Conservation (phyloP, 2,888 invertebrate species). For the Holacanthella duospinosa region DNA sequence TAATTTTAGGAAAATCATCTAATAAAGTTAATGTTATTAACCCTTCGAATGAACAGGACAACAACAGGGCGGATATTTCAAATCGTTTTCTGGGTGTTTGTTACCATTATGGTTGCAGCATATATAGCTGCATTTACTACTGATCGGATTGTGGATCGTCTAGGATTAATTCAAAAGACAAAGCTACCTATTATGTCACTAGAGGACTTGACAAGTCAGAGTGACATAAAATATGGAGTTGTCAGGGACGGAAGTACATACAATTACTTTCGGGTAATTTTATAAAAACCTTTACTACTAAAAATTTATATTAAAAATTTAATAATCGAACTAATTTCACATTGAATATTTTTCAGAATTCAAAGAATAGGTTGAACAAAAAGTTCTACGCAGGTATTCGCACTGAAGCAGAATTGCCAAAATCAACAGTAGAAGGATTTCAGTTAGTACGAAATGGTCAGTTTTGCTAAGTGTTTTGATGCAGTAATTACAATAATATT, state of each 20-base stretch:
- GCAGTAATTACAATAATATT: background rate
- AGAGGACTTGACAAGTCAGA: constrained; percentile 79
- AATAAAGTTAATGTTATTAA: background rate
- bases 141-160: constrained; percentile 92
- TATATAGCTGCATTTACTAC: constrained; percentile 98
- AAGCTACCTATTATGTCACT: constrained; percentile 43
- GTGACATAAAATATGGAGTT: constrained; percentile 84
- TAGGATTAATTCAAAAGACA: constrained; percentile 45
- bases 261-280: constrained; percentile 67
- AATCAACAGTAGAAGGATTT: background rate
- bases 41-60: constrained; percentile 46
- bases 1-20: background rate
- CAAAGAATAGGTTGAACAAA: background rate
- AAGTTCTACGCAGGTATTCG: background rate
- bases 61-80: constrained; percentile 89
- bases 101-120: constrained; percentile 88
- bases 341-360: background rate
- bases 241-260: constrained; percentile 67
- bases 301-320: no score
- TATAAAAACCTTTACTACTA: background rate
- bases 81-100: constrained; percentile 99
- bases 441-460: background rate
- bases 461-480: background rate
- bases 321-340: no score
- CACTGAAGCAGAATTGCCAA: background rate